These are phyloP conservation scores for Suillia variegata DNA, from an alignment of 2,888 invertebrate species.

Conservation along the genomic window DNA sequence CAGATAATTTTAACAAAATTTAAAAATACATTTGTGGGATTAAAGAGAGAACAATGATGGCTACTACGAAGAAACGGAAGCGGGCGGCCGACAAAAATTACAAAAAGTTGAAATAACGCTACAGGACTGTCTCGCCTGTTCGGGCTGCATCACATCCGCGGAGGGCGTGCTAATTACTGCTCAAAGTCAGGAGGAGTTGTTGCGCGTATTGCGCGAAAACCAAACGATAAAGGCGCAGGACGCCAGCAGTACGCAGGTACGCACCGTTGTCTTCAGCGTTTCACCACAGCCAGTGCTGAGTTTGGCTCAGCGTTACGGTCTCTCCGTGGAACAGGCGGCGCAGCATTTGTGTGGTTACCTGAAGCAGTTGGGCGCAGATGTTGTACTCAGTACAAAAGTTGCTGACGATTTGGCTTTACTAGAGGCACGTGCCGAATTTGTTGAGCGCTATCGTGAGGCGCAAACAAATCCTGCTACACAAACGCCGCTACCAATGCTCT, in stretches of 20 bases:
- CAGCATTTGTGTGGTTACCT: constrained; percentile 76
- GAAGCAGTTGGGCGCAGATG: constrained; percentile 80
- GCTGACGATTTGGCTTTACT: constrained; percentile 87
- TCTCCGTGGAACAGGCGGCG: constrained; percentile 74
- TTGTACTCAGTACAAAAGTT: constrained; percentile 86
- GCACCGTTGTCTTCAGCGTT: constrained; percentile 81
- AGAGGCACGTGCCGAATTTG: constrained; percentile 86
- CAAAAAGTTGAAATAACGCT: constrained; percentile 91
- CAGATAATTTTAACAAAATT: too few species aligned
- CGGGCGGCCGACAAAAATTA: constrained; percentile 64
- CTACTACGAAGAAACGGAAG: constrained; percentile 72
- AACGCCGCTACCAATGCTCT: constrained; percentile 83
- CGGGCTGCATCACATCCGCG: constrained; percentile 98
- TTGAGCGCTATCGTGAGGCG: constrained; percentile 70
- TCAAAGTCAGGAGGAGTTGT: constrained; percentile 90
- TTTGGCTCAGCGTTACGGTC: constrained; percentile 77
- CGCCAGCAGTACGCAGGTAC: constrained; percentile 61
- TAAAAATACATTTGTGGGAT: too few species aligned
- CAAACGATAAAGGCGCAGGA: constrained; percentile 65
- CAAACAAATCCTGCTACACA: too few species aligned
- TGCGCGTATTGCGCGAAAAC: constrained; percentile 79
- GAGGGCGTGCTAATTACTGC: constrained; percentile 96
- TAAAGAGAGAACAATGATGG: too few species aligned
- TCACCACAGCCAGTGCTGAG: constrained; percentile 90
- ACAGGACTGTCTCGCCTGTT: constrained; percentile 97